Percentiles rank a stretch among this genome's conserved stretches.
These are phyloP conservation scores for Athalia circularis DNA, from an alignment of 2,888 invertebrate species.

Conservation along the genomic window DNA sequence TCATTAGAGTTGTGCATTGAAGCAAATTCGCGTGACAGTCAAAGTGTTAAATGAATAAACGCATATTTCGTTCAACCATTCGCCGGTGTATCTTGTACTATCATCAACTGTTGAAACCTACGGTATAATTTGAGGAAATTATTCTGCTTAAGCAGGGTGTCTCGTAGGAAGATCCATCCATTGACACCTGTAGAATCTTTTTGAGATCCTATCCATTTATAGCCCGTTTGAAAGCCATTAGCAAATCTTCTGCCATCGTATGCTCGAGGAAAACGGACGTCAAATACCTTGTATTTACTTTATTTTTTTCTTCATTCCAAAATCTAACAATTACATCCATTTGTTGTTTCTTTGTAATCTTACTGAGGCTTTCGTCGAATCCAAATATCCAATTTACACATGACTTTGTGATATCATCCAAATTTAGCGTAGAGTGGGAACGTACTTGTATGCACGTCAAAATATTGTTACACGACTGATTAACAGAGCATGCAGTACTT, in stretches of 20 bases:
- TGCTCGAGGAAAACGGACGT: slow-evolving; percentile 42
- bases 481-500: not conserved
- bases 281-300: slow-evolving; percentile 37
- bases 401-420: slow-evolving; percentile 13
- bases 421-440: slow-evolving; percentile 1
- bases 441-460: not conserved
- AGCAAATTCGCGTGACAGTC: no score
- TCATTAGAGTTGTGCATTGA: no score
- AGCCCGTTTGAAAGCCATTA: slow-evolving; percentile 5
- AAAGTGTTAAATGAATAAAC: no score
- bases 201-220: slow-evolving; percentile 22
- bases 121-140: no score
- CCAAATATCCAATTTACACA: slow-evolving; percentile 18
- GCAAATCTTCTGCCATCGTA: slow-evolving; percentile 29
- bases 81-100: no score
- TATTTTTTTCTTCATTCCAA: slow-evolving; percentile 36
- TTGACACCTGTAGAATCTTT: slow-evolving; percentile 46
- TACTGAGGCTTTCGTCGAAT: slow-evolving; percentile 47
- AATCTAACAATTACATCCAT: slow-evolving; percentile 45
- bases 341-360: slow-evolving; percentile 43
- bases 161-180: no score
- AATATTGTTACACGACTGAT: not conserved
- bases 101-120: no score
- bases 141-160: no score
- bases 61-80: no score